Base-by-base conservation (phyloP, 2,797 vertebrate species). In the Sardinella longiceps region DNA sequence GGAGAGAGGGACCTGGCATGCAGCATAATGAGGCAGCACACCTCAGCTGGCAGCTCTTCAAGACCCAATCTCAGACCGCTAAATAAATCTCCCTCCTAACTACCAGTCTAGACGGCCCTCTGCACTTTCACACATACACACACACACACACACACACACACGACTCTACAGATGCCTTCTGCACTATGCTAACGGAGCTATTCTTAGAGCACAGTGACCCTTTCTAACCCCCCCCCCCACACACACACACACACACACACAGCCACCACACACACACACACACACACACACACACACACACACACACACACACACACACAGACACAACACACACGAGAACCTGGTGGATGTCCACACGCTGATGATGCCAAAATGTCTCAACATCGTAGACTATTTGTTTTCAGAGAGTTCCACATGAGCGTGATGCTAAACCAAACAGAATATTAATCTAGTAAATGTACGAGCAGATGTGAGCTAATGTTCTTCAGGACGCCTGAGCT, bases 1-100 rank as follows among this genome's bases (percentile, higher is more conserved):
- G 50, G 50, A 18, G 50, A 12, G 50, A 60, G 23, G n/a, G 58
- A 56, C 20, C n/a, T 66, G 70, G 18, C 37, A 3, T 5, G 70
- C 70, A 7, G 28, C 37, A 37, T 23, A 77, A 77, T 77, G 37
- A 43, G 70, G 70, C 70, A 39, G n/a, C 66, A 5, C 70, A 43
- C 70, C 70, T 77, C 70, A 20, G 18, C 70, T 77, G 70, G 70
- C 70, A 3, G 33, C 15, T 20, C 43, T 43, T 77, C 33, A 77
- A 77, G 37, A 18, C 33, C 20, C 5, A 43, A 20, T 18, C 11
- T 4, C 15, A 23, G 33, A 2, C 43, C 15, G 5, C 70, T 77
- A 77, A 43, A 77, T 77, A 77, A 77, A 77, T 77, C 70, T 77
- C 37, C 15, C 33, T 23, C 33, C 70, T 77, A 77, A 77, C 70